Evolutionary conservation across 2,888 invertebrate genomes (phyloP), one percentile per base, ranked within the genome.

Genomic region (Sesamia inferens): DNA sequence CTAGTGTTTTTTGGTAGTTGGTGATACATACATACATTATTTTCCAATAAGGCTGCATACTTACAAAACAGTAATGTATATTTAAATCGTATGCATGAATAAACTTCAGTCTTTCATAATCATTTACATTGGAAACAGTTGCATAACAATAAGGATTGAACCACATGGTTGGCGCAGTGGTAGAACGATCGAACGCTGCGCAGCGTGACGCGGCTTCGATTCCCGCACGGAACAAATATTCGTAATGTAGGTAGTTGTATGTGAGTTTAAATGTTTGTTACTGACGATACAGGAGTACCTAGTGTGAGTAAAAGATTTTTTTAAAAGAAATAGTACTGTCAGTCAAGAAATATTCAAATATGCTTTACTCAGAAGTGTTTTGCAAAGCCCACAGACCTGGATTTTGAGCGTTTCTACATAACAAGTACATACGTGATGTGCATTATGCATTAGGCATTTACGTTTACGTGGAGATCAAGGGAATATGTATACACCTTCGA

Each of bases 341-440:
- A 42, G 14, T 78, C 78, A 61, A 19, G 75, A 77, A 69, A 78
- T 70, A 51, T 57, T 62, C 4, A 62, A 78, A 55, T 57, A 16
- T 31, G 69, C 31, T 77, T 39, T 31, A 62, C 10, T 31, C 42
- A 31, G 47, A 68, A 31, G 13, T 48, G 31, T 78, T 44, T 31
- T 42, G 7, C 57, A 39, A 62, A 31, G 31, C 31, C 31, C 31
- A 31, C 31, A 31, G 31, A 31, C 31, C 31, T 31, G 31, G 31
- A 31, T 31, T 31, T 31, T 31, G 3, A 31, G 31, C 31, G 3
- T 31, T 31, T 19, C 22, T 62, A 51, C n/a, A 19, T 61, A 69
- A 78, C 31, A 62, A 48, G 42, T 62, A 48, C 77, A 55, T 19
- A 77, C 48, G 42, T 62, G 24, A 13, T 39, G 22, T 55, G 16